Conservation (phyloP, 2,888 invertebrate genomes). For the Aplocera efformata region DNA sequence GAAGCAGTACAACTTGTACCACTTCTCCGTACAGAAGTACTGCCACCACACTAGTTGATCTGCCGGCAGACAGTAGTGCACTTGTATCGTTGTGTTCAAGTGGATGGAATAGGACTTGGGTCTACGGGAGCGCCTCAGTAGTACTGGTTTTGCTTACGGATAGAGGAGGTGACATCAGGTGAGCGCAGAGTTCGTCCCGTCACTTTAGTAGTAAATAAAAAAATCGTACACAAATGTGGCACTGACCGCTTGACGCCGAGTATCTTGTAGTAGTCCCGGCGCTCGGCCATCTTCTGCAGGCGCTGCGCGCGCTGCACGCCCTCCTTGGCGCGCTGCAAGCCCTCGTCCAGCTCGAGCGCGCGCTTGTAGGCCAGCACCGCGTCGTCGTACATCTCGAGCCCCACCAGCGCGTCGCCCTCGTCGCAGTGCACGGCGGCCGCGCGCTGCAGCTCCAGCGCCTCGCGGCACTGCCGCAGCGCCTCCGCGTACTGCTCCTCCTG, state of each 20-base stretch:
- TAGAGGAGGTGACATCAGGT: too few relatives aligned
- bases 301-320: conserved; percentile 94
- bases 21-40: too few relatives aligned
- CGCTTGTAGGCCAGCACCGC: conserved; percentile 92
- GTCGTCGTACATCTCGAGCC: conserved; percentile 95
- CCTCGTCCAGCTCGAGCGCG: conserved; percentile 91
- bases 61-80: too few relatives aligned
- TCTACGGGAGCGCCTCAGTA: too few relatives aligned
- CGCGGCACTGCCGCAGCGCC: conserved; percentile 88
- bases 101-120: too few relatives aligned
- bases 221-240: too few relatives aligned
- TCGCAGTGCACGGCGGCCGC: conserved; percentile 92
- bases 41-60: too few relatives aligned
- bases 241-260: conserved; percentile 89
- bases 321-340: conserved; percentile 90
- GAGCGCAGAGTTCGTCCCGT: too few relatives aligned
- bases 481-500: conserved; percentile 86
- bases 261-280: conserved; percentile 98
- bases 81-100: too few relatives aligned
- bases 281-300: conserved; percentile 94
- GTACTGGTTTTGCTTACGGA: too few relatives aligned
- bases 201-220: too few relatives aligned
- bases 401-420: conserved; percentile 94
- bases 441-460: conserved; percentile 87
- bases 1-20: too few relatives aligned